A percentile compares a stretch with the other conserved stretches of the same genome.
phyloP scores from a whole-genome alignment of 2,797 vertebrate genomes.

The Leptatherina wallacei region DNA sequence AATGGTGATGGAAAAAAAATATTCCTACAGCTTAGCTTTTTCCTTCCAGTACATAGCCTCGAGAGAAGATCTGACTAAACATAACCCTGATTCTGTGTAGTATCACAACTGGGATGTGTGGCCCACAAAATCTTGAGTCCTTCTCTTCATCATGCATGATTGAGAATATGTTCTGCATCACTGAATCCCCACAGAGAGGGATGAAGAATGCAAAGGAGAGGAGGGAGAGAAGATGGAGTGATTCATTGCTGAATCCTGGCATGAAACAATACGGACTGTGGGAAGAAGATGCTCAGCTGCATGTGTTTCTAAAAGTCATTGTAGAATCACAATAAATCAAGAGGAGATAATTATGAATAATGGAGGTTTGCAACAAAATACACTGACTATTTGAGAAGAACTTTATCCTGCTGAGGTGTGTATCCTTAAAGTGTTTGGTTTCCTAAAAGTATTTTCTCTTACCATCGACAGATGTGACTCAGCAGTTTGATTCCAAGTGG shows the following conservation, averaged over 20 bases:
- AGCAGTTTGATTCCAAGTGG: constrained; percentile 29
- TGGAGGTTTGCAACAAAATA: too few species aligned
- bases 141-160: constrained; percentile 29
- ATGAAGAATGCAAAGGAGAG: not conserved
- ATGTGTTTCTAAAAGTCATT: not conserved
- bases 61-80: constrained; percentile 24
- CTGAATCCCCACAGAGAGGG: constrained; percentile 14
- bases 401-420: not conserved
- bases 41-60: not conserved
- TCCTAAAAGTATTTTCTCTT: not conserved
- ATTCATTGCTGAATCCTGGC: not conserved
- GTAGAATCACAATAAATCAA: not conserved
- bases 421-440: not conserved
- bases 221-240: not conserved
- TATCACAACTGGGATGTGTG: constrained; percentile 22
- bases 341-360: not conserved
- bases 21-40: not conserved
- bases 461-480: constrained; percentile 32
- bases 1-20: constrained; percentile 11
- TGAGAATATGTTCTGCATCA: constrained; percentile 39
- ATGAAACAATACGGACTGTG: not conserved
- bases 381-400: not conserved
- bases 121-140: constrained; percentile 21
- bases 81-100: constrained; percentile 39
- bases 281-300: not conserved